Conservation (phyloP, 2,797 vertebrate genomes). For the Peromyscus nudipes region DNA sequence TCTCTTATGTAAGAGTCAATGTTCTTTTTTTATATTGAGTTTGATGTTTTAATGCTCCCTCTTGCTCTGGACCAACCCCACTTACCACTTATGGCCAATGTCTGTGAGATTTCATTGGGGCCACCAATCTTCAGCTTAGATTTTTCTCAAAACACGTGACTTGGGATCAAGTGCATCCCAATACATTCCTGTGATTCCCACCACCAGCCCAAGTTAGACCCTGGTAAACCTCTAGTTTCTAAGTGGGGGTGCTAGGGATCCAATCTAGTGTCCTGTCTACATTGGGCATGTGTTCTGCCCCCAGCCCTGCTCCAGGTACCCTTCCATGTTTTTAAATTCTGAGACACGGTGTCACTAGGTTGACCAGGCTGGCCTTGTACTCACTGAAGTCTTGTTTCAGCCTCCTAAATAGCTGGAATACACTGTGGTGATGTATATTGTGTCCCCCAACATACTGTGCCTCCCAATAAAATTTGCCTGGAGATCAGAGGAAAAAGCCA, state of each 20-base stretch:
- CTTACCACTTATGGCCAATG: neutral
- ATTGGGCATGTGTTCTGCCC: neutral
- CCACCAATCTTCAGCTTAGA: neutral
- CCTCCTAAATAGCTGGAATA: neutral
- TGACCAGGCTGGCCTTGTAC: neutral
- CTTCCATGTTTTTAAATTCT: neutral
- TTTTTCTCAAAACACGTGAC: conserved; percentile 36
- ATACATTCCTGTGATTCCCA: neutral
- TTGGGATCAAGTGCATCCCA: neutral
- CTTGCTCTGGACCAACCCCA: neutral
- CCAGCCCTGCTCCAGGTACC: neutral
- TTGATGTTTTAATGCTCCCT: neutral
- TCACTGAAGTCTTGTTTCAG: neutral
- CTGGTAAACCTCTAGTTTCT: neutral
- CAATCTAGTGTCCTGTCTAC: neutral
- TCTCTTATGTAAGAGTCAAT: neutral
- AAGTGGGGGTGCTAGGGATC: neutral
- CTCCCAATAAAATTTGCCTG: no score
- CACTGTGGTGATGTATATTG: no score
- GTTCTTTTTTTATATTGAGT: neutral
- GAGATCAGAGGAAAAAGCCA: no score
- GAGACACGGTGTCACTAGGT: neutral
- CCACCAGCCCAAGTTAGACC: neutral
- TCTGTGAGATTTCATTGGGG: conserved; percentile 26
- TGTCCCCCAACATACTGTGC: no score